A percentile compares a stretch with the other conserved stretches of the same genome.
Evolutionary conservation across 2,113 vertebrate genomes (phyloP).

Genomic region (Emydocephalus ijimae): DNA sequence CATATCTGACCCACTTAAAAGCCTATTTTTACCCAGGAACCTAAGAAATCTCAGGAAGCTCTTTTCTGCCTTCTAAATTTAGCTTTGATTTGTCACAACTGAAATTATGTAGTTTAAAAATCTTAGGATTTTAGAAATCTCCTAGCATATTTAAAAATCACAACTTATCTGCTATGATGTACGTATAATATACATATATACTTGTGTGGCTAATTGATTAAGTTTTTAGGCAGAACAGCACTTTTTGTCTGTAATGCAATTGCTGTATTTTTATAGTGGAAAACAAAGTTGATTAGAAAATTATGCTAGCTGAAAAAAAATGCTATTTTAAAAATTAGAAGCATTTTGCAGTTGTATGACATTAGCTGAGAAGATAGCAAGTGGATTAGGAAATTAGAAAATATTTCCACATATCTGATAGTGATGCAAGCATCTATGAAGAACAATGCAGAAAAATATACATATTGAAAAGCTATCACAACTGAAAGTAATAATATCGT

Average conservation of each 20-base stretch:
- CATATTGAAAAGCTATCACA: neutral
- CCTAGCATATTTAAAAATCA: neutral
- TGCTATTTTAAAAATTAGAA: neutral
- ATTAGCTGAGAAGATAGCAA: neutral
- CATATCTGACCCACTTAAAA: slow-evolving; percentile 49
- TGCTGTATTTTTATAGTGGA: neutral
- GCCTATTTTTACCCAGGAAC: neutral
- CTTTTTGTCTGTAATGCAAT: neutral
- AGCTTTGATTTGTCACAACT: neutral
- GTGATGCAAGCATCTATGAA: neutral
- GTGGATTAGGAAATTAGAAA: neutral
- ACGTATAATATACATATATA: neutral
- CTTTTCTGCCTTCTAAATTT: slow-evolving; percentile 2
- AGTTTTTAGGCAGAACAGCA: neutral
- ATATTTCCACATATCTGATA: neutral
- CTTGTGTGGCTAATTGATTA: neutral
- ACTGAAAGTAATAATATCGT: neutral
- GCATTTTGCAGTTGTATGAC: neutral
- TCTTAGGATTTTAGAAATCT: neutral
- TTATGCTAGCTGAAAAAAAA: neutral
- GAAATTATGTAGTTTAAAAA: neutral
- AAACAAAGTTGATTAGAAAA: neutral
- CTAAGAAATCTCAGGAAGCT: slow-evolving; percentile 21
- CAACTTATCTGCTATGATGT: neutral
- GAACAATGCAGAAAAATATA: neutral